Conservation (phyloP, 2,797 vertebrate species). For the Erpetoichthys calabaricus region DNA sequence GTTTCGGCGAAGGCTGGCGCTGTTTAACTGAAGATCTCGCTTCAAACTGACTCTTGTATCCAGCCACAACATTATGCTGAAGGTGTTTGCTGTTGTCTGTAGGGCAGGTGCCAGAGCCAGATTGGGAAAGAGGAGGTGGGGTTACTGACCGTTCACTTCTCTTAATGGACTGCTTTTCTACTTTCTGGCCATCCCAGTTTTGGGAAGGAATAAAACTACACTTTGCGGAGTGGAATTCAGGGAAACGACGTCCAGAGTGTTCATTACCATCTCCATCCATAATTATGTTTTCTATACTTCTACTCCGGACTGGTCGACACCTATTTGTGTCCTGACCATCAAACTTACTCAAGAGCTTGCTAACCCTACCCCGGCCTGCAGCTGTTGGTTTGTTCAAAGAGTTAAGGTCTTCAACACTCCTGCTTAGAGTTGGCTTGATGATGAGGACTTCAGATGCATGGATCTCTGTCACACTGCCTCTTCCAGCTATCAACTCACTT, state of each 20-base stretch:
- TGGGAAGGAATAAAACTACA: not conserved
- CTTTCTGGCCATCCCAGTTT: not conserved
- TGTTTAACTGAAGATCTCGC: slow-evolving; percentile 7
- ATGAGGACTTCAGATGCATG: slow-evolving; percentile 52
- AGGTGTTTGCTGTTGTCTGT: not conserved
- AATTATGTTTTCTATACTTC: slow-evolving; percentile 22
- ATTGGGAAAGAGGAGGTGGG: not conserved
- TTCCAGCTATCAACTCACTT: slow-evolving; percentile 36
- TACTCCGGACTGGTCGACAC: slow-evolving; percentile 10
- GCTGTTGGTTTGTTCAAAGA: slow-evolving; percentile 1
- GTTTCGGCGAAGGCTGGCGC: slow-evolving; percentile 1
- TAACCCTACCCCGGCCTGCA: slow-evolving; percentile 45
- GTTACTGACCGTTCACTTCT: not conserved
- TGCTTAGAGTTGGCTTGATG: slow-evolving; percentile 39
- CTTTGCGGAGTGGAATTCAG: not conserved
- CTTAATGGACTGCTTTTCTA: not conserved
- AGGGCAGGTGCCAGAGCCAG: slow-evolving; percentile 5
- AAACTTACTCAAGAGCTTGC: slow-evolving; percentile 57
- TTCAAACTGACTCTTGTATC: slow-evolving; percentile 15
- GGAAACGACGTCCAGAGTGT: too few relatives aligned
- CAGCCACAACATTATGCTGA: slow-evolving; percentile 8
- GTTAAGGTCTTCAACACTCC: slow-evolving; percentile 22
- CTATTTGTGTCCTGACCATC: slow-evolving; percentile 28
- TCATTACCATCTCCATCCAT: not conserved
- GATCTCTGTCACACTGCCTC: slow-evolving; percentile 53